These are phyloP conservation scores for Alaudala cheleensis DNA, from an alignment of 2,113 vertebrate species.

Conservation along the genomic window DNA sequence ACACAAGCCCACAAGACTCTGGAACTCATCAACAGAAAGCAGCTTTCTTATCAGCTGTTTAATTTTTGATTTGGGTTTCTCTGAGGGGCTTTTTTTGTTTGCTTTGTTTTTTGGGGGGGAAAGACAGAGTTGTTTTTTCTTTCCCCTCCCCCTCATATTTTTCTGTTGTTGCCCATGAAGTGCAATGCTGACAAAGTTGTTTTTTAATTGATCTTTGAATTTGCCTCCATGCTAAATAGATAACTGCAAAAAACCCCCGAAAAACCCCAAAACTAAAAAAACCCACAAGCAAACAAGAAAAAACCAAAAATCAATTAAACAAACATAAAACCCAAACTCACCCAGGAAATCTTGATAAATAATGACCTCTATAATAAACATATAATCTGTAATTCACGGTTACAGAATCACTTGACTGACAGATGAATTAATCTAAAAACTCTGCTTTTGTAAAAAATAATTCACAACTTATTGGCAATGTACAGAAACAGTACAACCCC, in stretches of 20 bases:
- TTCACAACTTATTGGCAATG: neutral
- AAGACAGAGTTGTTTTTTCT: neutral
- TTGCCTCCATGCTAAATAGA: neutral
- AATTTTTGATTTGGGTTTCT: neutral
- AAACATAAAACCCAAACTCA: neutral
- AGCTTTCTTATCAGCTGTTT: neutral
- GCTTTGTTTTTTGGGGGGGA: neutral
- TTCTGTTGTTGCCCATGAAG: neutral
- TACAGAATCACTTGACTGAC: neutral
- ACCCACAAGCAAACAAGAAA: neutral
- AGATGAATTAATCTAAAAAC: neutral
- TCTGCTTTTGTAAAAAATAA: neutral
- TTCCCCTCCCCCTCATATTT: fast-evolving
- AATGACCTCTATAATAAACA: fast-evolving
- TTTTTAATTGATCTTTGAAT: neutral
- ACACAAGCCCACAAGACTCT: neutral
- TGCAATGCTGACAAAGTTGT: neutral
- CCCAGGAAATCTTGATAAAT: neutral
- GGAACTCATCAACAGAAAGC: neutral
- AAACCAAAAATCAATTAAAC: neutral
- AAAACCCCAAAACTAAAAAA: too few species aligned
- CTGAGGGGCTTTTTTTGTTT: neutral
- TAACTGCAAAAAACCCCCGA: fast-evolving
- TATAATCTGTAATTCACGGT: neutral
- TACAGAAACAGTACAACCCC: neutral